Percentiles rank a stretch among this genome's conserved stretches.
phyloP scores from a whole-genome alignment of 2,113 vertebrate species.

The Rutilus rutilus region DNA sequence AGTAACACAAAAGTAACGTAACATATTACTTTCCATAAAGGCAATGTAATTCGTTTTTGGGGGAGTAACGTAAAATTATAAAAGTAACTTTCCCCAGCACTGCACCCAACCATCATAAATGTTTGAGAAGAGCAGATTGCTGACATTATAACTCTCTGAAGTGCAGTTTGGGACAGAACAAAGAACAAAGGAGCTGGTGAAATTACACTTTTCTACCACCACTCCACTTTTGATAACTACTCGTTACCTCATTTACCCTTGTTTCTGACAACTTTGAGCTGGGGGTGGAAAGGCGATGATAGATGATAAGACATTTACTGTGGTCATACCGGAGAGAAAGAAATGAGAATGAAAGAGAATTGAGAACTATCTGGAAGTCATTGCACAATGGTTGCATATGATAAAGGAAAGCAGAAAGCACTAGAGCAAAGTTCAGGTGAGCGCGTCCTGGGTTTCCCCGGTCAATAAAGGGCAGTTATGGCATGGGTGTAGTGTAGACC shows the following conservation, averaged over 20 bases:
- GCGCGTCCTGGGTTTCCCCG: slow-evolving; percentile 9
- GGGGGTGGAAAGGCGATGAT: background rate
- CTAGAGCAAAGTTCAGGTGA: slow-evolving; percentile 21
- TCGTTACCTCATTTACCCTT: background rate
- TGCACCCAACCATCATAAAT: background rate
- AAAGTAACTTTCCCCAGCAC: background rate
- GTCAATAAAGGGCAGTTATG: background rate
- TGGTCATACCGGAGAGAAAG: background rate
- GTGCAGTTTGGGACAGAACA: background rate
- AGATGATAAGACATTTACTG: background rate
- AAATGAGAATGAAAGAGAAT: slow-evolving; percentile 13
- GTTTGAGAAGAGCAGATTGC: background rate
- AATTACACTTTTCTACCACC: background rate
- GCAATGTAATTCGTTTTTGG: no score
- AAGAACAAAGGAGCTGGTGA: background rate
- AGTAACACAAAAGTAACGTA: no score
- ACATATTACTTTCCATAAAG: no score
- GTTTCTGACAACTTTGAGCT: background rate
- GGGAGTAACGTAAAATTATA: no score
- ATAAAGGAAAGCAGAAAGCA: slow-evolving; percentile 11
- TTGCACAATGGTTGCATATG: background rate
- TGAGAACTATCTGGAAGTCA: background rate
- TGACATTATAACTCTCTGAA: background rate
- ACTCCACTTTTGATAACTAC: background rate
- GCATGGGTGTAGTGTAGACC: slow-evolving; percentile 7